Conservation (phyloP, 2,888 invertebrate genomes). For the Papilio gigon region DNA sequence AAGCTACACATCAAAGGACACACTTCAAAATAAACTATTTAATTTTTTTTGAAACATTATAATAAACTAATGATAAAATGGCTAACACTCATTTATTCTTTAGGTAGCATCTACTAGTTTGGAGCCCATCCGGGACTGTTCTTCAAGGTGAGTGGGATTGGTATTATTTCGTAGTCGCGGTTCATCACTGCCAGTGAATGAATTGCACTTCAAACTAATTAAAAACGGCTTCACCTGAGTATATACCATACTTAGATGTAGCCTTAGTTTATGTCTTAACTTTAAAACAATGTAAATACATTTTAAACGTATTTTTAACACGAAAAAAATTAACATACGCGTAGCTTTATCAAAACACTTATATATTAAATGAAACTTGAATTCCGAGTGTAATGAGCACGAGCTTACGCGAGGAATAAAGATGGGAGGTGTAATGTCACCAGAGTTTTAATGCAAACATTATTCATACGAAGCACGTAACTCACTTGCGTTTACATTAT, state of each 20-base stretch:
- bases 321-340: neutral
- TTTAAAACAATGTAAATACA: too few species aligned
- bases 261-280: too few species aligned
- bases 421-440: slow-evolving; percentile 17
- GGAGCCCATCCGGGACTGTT: too few species aligned
- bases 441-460: slow-evolving; percentile 20
- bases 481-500: slow-evolving; percentile 20
- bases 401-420: slow-evolving; percentile 13
- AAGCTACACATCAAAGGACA: neutral
- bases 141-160: too few species aligned
- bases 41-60: too few species aligned
- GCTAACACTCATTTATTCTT: too few species aligned
- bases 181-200: too few species aligned
- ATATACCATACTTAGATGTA: neutral
- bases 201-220: neutral
- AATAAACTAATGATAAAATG: too few species aligned
- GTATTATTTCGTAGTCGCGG: too few species aligned
- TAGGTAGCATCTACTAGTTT: too few species aligned
- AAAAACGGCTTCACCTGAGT: neutral
- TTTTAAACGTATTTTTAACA: too few species aligned
- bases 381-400: slow-evolving; percentile 6
- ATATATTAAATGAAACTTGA: neutral
- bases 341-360: neutral
- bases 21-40: too few species aligned
- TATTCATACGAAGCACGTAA: slow-evolving; percentile 22